Base-by-base conservation (phyloP, 2,888 invertebrate species). In the Lasioglossum leucozonium region DNA sequence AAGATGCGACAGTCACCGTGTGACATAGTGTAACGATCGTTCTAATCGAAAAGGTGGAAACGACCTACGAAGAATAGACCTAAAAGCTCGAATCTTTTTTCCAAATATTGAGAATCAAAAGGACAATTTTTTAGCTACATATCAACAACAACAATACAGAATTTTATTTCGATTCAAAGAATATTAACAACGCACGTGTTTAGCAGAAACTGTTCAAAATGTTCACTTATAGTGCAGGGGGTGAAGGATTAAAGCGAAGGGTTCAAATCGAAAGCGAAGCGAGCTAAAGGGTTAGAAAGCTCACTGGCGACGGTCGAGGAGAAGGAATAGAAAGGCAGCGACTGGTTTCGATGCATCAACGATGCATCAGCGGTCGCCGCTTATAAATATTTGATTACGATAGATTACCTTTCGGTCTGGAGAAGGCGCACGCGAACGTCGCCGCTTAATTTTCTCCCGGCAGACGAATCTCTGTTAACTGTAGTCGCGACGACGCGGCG, bases 311-410 rank as follows among this genome's bases (percentile, higher is more conserved):
- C 62, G 13, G 30, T 62, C 62, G 62, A 62, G 26, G 30, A 30
- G 62, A 11, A 62, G 62, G 30, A 62, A 62, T 62, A 62, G 62
- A 62, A 55, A 62, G 13, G 62, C 30, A 22, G 18, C 65, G 34
- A 18, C 34, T 30, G 30, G 65, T 22, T 18, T 30, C 34, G 34
- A 65, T 18, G 65, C 34, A 22, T 18, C 34, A 30, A 40, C 82
- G 74, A 65, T 51, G 51, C 51, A 51, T 10, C 51, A 51, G 10
- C 55, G 65, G 72, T 83, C 82, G 34, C 47, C 18, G 74, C 37
- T 51, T 34, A 84, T 75, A 79, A 84, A 82, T 82, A 84, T 82
- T 84, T 75, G 78, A 82, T 77, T 75, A 82, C 79, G 83, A 75
- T 82, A 75, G 78, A 82, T 77, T 81, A 81, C 73, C 44, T 37